phyloP scores from a whole-genome alignment of 2,797 vertebrate genomes.

The Todus mexicanus region DNA sequence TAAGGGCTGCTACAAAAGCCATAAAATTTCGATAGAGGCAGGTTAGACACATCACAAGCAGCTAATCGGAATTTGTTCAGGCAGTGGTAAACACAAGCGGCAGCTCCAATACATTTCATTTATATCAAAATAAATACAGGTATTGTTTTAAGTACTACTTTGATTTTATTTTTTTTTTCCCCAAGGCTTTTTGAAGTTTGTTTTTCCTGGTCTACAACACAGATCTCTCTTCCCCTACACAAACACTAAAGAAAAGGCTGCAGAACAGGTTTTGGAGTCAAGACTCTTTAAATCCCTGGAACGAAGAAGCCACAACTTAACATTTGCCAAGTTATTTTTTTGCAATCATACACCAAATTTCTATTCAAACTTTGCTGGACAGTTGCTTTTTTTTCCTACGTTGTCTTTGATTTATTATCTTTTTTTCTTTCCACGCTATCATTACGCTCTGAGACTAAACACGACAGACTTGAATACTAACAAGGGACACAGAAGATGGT shows the following conservation, averaged over 20 bases:
- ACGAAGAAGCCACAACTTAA: slow-evolving; percentile 12
- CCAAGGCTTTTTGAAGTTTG: slow-evolving; percentile 20
- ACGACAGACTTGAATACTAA: slow-evolving; percentile 31
- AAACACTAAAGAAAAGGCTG: slow-evolving; percentile 2
- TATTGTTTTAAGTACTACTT: not conserved
- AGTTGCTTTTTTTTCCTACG: not conserved
- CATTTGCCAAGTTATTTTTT: not conserved
- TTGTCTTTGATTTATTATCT: not conserved
- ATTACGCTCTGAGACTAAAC: slow-evolving; percentile 21
- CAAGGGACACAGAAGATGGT: not conserved
- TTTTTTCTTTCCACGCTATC: not conserved
- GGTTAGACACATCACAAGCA: not conserved
- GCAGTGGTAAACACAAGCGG: not conserved
- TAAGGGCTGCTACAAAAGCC: not conserved
- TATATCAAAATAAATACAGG: slow-evolving; percentile 24
- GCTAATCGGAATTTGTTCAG: not conserved
- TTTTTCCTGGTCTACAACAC: not conserved
- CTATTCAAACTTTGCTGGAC: slow-evolving; percentile 11
- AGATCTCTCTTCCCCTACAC: not conserved
- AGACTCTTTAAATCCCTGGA: not conserved
- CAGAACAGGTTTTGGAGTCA: not conserved
- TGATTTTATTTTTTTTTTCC: not conserved
- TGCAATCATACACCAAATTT: not conserved
- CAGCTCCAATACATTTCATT: not conserved
- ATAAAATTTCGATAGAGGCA: not conserved